Evolutionary conservation across 2,888 invertebrate species (phyloP).

Genomic region (Conchocele bisecta): DNA sequence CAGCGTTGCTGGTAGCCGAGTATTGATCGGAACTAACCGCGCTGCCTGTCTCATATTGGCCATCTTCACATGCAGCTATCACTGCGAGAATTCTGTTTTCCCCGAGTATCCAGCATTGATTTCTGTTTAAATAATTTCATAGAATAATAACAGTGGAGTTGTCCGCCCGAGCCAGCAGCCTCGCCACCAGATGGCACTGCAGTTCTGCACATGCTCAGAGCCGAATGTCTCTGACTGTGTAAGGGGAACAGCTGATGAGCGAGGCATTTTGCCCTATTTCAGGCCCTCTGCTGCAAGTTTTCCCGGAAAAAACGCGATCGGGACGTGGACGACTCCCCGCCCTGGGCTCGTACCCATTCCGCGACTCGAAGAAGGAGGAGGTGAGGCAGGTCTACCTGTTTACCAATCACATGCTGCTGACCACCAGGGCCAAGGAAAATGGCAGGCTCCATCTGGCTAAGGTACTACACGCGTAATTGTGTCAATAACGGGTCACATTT

Average conservation of each 20-base stretch:
- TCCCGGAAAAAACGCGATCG: constrained; percentile 86
- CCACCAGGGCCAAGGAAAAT: constrained; percentile 89
- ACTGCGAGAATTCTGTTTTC: no score
- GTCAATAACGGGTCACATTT: no score
- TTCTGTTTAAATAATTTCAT: no score
- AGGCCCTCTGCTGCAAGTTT: constrained; percentile 91
- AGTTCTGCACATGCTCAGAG: constrained; percentile 56
- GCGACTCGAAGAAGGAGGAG: constrained; percentile 86
- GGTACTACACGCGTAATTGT: no score
- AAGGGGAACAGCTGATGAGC: no score
- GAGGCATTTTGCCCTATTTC: constrained; percentile 49
- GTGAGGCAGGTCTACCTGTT: constrained; percentile 94
- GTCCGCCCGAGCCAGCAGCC: no score
- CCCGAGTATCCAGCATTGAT: no score
- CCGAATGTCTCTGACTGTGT: constrained; percentile 1
- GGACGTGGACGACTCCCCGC: constrained; percentile 86
- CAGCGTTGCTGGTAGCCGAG: no score
- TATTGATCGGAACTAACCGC: no score
- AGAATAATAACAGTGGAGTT: no score
- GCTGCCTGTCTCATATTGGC: no score
- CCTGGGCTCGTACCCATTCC: constrained; percentile 78
- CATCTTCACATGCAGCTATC: no score
- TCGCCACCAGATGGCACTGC: constrained; percentile 47
- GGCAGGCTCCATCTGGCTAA: constrained; percentile 93
- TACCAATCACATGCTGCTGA: constrained; percentile 93